Conservation (phyloP, 2,113 vertebrate species). For the Prietella phreatophila region DNA sequence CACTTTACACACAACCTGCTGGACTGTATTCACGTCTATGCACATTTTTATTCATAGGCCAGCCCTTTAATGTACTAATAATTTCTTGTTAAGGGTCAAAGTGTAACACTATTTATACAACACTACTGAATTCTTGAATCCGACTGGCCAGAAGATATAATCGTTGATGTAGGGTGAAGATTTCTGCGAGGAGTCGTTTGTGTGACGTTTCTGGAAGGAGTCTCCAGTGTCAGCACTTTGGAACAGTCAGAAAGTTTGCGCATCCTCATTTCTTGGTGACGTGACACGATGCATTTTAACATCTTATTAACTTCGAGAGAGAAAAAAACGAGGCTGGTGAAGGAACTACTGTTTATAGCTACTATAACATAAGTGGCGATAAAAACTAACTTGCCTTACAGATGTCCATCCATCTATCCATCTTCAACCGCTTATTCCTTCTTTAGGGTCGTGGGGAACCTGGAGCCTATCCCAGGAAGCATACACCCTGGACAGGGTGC, state of each 20-base stretch:
- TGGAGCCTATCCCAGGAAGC: too few species aligned
- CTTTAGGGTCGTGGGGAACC: too few species aligned
- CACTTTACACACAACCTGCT: neutral
- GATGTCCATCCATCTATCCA: too few species aligned
- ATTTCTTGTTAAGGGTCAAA: neutral
- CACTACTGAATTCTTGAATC: neutral
- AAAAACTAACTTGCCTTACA: neutral
- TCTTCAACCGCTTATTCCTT: too few species aligned
- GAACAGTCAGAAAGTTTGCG: neutral
- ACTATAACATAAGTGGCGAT: neutral
- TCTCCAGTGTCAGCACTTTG: neutral
- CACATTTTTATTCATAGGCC: neutral
- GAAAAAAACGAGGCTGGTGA: neutral
- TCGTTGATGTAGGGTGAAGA: neutral
- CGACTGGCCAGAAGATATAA: neutral
- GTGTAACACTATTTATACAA: neutral
- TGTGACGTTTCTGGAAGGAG: neutral
- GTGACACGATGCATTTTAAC: neutral
- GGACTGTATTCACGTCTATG: slow-evolving; percentile 6
- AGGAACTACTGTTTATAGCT: neutral
- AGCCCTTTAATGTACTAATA: neutral
- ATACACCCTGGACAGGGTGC: too few species aligned
- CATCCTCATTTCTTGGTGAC: neutral
- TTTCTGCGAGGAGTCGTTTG: neutral
- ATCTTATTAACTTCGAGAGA: neutral